phyloP scores from a whole-genome alignment of 2,113 vertebrate genomes.

The Neodon shergylaensis region DNA sequence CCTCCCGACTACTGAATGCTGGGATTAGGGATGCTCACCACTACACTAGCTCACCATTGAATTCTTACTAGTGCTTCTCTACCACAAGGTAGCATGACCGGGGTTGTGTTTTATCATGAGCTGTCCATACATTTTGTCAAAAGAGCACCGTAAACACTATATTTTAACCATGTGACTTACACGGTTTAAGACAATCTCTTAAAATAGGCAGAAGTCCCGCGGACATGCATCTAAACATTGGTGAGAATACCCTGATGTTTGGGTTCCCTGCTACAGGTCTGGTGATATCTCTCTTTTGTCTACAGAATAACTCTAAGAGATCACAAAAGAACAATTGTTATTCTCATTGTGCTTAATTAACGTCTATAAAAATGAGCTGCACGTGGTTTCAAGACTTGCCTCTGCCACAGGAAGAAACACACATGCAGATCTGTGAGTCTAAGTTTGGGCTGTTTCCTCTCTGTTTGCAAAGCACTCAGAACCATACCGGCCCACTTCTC shows the following conservation, averaged over 20 bases:
- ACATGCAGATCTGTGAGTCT: background rate
- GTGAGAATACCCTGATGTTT: background rate
- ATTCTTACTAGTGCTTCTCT: background rate
- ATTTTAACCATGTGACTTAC: background rate
- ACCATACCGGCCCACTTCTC: background rate
- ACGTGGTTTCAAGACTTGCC: background rate
- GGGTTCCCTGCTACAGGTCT: background rate
- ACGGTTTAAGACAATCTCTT: background rate
- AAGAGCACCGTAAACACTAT: background rate
- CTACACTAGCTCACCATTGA: background rate
- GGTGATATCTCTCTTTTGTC: background rate
- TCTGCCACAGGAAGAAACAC: background rate
- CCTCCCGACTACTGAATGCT: background rate
- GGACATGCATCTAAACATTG: background rate
- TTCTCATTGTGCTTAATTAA: background rate
- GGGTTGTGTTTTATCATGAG: background rate
- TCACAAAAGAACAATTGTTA: background rate
- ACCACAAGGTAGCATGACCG: background rate
- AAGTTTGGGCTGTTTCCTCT: background rate
- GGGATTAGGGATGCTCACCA: no score
- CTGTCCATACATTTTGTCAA: background rate
- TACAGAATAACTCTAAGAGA: background rate
- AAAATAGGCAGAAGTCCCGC: background rate
- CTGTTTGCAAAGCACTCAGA: background rate
- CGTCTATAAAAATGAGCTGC: background rate